Conservation (phyloP, 2,113 vertebrate species). For the Apodemus speciosus region DNA sequence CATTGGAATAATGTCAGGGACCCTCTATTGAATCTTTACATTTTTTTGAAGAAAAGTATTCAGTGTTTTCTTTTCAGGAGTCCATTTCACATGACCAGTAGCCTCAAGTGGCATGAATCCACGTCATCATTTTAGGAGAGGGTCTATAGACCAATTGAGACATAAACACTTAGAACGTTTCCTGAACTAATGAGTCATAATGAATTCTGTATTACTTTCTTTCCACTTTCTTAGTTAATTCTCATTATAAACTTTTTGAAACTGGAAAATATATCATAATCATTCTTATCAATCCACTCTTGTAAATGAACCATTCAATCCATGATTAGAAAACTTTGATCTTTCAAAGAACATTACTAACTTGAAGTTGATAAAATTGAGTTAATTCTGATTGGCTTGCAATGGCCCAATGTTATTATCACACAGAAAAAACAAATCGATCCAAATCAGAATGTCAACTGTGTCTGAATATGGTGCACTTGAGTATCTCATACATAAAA, state of each 20-base stretch:
- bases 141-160: not conserved
- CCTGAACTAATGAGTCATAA: not conserved
- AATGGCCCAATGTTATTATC: not conserved
- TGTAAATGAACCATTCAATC: not conserved
- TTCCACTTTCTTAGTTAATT: not conserved
- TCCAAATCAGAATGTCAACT: not conserved
- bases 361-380: not conserved
- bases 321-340: not conserved
- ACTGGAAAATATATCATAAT: not conserved
- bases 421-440: not conserved
- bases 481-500: not conserved
- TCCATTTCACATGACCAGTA: not conserved
- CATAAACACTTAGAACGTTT: not conserved
- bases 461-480: not conserved
- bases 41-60: not conserved
- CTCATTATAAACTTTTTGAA: slow-evolving; percentile 33
- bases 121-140: rapidly evolving
- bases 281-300: not conserved
- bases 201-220: not conserved
- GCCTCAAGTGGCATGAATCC: too few relatives aligned
- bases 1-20: too few relatives aligned
- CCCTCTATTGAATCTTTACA: too few relatives aligned
- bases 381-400: slow-evolving; percentile 7
- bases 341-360: not conserved
- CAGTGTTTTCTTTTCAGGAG: not conserved